Evolutionary conservation across 2,888 invertebrate species (phyloP).

Genomic region (Eledone cirrhosa): DNA sequence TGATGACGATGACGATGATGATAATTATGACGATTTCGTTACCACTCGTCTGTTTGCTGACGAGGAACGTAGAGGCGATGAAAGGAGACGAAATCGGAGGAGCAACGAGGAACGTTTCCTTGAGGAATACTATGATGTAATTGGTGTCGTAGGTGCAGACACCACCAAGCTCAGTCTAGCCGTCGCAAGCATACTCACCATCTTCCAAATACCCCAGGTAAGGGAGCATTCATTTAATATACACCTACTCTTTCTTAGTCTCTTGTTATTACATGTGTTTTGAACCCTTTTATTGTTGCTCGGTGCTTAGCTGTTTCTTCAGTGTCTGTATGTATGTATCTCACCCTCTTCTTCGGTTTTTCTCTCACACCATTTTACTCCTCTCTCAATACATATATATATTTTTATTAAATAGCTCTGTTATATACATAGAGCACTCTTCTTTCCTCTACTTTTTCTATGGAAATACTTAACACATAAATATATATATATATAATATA

Average conservation of each 20-base stretch:
- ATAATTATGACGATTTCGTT: not conserved
- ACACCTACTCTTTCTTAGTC: not conserved
- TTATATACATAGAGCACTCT: no score
- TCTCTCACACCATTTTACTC: not conserved
- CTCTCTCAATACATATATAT: not conserved
- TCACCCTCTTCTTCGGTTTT: not conserved
- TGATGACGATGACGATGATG: not conserved
- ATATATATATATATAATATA: no score
- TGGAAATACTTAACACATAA: no score
- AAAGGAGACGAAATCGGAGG: not conserved
- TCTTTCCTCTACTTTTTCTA: no score
- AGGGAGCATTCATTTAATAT: constrained; percentile 33
- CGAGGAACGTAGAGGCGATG: no score
- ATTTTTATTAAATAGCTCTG: no score
- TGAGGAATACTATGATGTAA: constrained; percentile 48
- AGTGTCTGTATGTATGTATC: not conserved
- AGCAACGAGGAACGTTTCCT: constrained; percentile 20
- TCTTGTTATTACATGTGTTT: no score
- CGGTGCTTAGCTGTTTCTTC: no score
- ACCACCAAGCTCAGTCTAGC: constrained; percentile 53
- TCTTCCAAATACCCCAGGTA: constrained; percentile 55
- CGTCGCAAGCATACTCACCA: constrained; percentile 52
- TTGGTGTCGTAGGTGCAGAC: constrained; percentile 56
- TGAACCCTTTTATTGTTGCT: no score
- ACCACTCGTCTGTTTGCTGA: not conserved